These are phyloP conservation scores for Mastigias papua DNA, from an alignment of 30 jellyfish, hydroid and myxozoan genomes.

Conservation along the genomic window DNA sequence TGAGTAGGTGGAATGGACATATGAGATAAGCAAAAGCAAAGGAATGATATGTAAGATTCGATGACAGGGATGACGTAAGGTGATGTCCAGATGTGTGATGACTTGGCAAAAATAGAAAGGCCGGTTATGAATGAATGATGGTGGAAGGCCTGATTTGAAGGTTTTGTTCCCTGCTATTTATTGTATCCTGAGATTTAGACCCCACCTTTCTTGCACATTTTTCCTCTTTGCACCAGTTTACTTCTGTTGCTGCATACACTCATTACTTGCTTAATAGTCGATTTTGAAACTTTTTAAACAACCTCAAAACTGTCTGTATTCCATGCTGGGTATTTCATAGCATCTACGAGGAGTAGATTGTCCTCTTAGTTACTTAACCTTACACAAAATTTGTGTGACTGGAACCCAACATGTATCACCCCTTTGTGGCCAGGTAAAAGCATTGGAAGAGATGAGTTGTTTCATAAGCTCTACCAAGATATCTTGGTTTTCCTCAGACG, in stretches of 20 bases:
- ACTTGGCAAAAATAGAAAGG: no score
- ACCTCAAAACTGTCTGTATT: neutral
- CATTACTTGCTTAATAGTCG: neutral
- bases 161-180: no score
- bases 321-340: slow-evolving; percentile 1
- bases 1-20: no score
- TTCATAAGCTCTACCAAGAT: slow-evolving; percentile 57
- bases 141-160: no score
- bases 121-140: no score
- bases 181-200: no score
- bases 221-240: no score
- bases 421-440: slow-evolving; percentile 30
- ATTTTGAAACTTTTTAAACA: neutral
- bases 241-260: neutral
- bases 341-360: slow-evolving; percentile 23
- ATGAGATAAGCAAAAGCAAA: no score
- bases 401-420: slow-evolving; percentile 27
- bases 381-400: slow-evolving; percentile 14
- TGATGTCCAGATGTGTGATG: no score
- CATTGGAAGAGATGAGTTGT: slow-evolving; percentile 7
- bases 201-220: no score
- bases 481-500: slow-evolving; percentile 46
- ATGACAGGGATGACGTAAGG: no score
- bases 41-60: no score
- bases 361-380: neutral